These are phyloP conservation scores for Drosophila formosana DNA, from an alignment of 2,888 invertebrate genomes.

Conservation along the genomic window DNA sequence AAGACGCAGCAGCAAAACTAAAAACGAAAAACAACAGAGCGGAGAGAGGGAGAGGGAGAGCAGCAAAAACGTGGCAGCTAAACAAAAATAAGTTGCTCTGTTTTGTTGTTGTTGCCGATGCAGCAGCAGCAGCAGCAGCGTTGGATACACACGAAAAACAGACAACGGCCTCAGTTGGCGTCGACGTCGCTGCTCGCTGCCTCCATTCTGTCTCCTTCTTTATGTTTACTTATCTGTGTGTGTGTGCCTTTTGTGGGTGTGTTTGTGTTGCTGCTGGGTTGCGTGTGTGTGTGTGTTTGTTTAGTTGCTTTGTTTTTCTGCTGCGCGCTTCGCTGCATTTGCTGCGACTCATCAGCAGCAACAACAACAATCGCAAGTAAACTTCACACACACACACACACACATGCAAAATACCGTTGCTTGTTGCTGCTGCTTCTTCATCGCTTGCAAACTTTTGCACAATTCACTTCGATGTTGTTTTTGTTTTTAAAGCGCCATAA, in stretches of 20 bases:
- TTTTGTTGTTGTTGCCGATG: slow-evolving; percentile 47
- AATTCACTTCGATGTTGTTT: slow-evolving; percentile 14
- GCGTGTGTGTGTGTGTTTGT: slow-evolving; percentile 32
- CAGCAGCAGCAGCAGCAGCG: slow-evolving; percentile 14
- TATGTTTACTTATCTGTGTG: slow-evolving; percentile 34
- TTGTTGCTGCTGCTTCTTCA: slow-evolving; percentile 5
- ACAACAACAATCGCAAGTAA: slow-evolving; percentile 19
- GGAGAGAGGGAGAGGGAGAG: slow-evolving; percentile 17
- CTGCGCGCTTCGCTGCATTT: slow-evolving; percentile 59
- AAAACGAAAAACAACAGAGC: slow-evolving; percentile 48
- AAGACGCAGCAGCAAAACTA: slow-evolving; percentile 34
- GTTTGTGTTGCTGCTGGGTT: slow-evolving; percentile 32
- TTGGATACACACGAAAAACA: slow-evolving; percentile 70
- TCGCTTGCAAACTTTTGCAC: slow-evolving; percentile 12
- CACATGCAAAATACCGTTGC: slow-evolving; percentile 54
- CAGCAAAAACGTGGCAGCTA: slow-evolving; percentile 66
- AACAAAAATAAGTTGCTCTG: slow-evolving; percentile 71
- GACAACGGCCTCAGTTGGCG: slow-evolving; percentile 62
- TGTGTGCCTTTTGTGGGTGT: slow-evolving; percentile 29
- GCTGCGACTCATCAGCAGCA: slow-evolving; percentile 38
- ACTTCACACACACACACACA: slow-evolving; percentile 7
- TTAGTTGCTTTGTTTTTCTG: slow-evolving; percentile 44
- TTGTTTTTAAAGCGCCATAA: slow-evolving; percentile 12
- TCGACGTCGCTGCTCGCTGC: slow-evolving; percentile 37
- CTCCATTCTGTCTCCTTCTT: slow-evolving; percentile 65